Conservation (phyloP, 2,113 vertebrate genomes). For the Chloropsis cyanopogon region DNA sequence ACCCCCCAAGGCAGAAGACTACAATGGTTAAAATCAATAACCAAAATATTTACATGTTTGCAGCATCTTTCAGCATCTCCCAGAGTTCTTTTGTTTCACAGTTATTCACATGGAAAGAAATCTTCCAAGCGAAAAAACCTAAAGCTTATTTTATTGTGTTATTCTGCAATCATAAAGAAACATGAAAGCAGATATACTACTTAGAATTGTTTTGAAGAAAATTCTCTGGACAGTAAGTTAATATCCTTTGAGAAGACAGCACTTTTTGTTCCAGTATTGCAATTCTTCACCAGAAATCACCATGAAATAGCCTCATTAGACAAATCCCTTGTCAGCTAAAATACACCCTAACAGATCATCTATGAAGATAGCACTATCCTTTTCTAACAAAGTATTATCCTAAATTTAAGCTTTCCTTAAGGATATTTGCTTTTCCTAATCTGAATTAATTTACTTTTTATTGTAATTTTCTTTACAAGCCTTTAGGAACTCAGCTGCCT, state of each 20-base stretch:
- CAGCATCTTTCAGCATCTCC: background rate
- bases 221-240: background rate
- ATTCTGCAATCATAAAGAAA: background rate
- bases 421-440: background rate
- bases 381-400: background rate
- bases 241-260: background rate
- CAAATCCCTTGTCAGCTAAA: background rate
- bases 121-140: background rate
- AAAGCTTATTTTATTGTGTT: background rate
- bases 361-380: background rate
- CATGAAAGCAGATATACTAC: background rate
- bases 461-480: background rate
- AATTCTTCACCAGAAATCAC: background rate
- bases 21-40: background rate
- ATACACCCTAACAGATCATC: background rate
- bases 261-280: background rate
- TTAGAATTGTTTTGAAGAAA: background rate
- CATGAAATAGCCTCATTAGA: background rate
- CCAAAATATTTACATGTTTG: background rate
- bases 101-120: background rate
- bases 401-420: background rate
- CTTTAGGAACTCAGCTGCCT: background rate
- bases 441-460: background rate
- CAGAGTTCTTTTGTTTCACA: background rate
- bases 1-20: accelerated